Percentiles rank a stretch among this genome's conserved stretches.
These are phyloP conservation scores for Shargacucullia verbasci DNA, from an alignment of 2,888 invertebrate genomes.

Conservation along the genomic window DNA sequence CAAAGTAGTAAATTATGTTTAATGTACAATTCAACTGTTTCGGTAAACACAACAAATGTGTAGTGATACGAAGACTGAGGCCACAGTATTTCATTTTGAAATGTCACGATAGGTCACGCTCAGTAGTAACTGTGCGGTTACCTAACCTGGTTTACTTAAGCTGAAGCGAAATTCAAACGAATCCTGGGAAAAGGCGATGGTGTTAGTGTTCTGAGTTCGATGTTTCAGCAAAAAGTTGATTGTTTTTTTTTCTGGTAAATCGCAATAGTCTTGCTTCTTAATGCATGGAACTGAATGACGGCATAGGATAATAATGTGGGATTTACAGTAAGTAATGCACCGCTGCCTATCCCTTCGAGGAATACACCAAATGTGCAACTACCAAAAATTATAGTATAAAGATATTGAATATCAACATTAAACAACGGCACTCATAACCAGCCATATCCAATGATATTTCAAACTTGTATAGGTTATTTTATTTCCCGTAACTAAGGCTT, in stretches of 20 bases:
- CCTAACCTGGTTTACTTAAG: constrained; percentile 19
- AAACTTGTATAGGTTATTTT: background rate
- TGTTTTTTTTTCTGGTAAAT: too few species aligned
- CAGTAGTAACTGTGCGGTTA: constrained; percentile 12
- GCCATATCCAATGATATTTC: background rate
- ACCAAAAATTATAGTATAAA: background rate
- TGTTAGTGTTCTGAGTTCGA: too few species aligned
- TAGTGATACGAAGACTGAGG: background rate
- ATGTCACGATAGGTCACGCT: constrained; percentile 6
- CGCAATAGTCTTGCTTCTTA: too few species aligned
- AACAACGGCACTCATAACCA: background rate
- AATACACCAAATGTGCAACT: too few species aligned
- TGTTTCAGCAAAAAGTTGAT: too few species aligned
- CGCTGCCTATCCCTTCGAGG: too few species aligned
- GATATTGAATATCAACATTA: background rate
- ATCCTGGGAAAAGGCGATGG: too few species aligned
- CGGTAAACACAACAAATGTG: constrained; percentile 2
- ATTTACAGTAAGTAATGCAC: too few species aligned
- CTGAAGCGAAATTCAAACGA: constrained; percentile 13
- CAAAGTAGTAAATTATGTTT: constrained; percentile 12
- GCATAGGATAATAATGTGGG: too few species aligned
- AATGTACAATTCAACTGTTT: constrained; percentile 16
- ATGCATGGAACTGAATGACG: too few species aligned
- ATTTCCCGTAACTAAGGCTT: constrained; percentile 3
- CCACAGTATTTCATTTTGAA: constrained; percentile 3